Evolutionary conservation across 2,113 vertebrate species (phyloP).

Genomic region (Cricetomys ansorgei): DNA sequence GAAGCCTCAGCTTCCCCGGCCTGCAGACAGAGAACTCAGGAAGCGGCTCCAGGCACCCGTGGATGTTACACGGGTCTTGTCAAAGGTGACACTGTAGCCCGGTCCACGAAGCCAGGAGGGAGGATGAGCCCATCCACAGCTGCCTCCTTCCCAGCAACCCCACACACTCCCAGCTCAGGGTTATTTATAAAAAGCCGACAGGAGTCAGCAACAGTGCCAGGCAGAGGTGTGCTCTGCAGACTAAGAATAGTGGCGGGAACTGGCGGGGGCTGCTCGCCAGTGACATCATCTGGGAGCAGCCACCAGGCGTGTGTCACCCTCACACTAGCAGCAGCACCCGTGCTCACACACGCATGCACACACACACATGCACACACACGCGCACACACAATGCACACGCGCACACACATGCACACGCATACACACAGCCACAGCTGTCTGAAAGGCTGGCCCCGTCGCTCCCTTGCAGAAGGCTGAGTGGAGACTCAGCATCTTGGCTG

Average conservation of each 20-base stretch:
- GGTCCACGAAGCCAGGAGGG: neutral
- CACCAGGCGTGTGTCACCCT: neutral
- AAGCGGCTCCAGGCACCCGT: neutral
- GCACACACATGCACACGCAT: neutral
- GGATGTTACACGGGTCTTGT: neutral
- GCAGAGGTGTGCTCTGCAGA: constrained; percentile 47
- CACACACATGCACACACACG: too few relatives aligned
- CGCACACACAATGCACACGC: neutral
- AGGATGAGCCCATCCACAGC: neutral
- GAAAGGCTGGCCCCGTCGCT: neutral
- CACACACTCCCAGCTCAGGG: neutral
- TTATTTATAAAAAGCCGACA: constrained; percentile 46
- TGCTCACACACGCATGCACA: too few relatives aligned
- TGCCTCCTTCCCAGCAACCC: neutral
- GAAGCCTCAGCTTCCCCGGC: neutral
- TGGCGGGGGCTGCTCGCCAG: neutral
- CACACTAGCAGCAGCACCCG: neutral
- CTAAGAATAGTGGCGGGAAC: constrained; percentile 60
- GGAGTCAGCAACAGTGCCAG: constrained; percentile 40
- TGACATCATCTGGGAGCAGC: neutral
- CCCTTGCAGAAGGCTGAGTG: neutral
- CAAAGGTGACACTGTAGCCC: rapidly evolving
- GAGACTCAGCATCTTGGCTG: neutral
- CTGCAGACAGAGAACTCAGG: neutral
- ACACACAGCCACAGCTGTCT: neutral